Base-by-base conservation (phyloP, 2,113 vertebrate species). In the Rafetus swinhoei region DNA sequence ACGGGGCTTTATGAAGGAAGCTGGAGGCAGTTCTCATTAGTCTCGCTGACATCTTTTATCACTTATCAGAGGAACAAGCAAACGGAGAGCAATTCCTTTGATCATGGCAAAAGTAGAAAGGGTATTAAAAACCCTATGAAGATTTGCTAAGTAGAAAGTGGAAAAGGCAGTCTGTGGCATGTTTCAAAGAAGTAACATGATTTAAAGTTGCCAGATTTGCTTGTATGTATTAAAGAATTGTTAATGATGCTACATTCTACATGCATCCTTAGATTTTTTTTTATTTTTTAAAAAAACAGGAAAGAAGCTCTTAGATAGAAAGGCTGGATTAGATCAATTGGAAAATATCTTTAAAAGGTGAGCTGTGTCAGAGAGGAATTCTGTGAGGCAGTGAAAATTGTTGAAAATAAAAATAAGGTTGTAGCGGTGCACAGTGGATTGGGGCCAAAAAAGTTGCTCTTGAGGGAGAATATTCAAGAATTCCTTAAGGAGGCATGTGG, bases 61-160 rank as follows among this genome's bases (percentile, higher is more conserved):
- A 98, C 97, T 98, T 97, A 97, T 98, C 98, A 97, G 98, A 98
- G 97, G 98, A 98, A 98, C 98, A 98, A 98, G 98, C 97, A 97
- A 98, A 98, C 95, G 76, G 96, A 97, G 97, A 97, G 97, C 96
- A 94, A 93, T 97, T 97, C 97, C 97, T 98, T 98, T 98, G 98
- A 98, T 98, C 98, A 98, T 94, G 96, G 98, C 97, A 98, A 98
- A 97, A 98, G 97, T 96, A 98, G 97, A 97, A 97, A 97, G 96
- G 97, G 97, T 97, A 97, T 98, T 98, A 97, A 98, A 98, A 98
- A 96, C 92, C 95, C 93, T 97, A 97, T 97, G 98, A 97, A 97
- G 97, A 97, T 97, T 97, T 95, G 92, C 97, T 96, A 96, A 97
- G 97, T 97, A 96, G 96, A 97, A 97, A 97, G 97, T 95, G 86